Percentiles rank a stretch among this genome's conserved stretches.
Evolutionary conservation across 2,113 vertebrate genomes (phyloP).

Genomic region (Hemicordylus capensis): DNA sequence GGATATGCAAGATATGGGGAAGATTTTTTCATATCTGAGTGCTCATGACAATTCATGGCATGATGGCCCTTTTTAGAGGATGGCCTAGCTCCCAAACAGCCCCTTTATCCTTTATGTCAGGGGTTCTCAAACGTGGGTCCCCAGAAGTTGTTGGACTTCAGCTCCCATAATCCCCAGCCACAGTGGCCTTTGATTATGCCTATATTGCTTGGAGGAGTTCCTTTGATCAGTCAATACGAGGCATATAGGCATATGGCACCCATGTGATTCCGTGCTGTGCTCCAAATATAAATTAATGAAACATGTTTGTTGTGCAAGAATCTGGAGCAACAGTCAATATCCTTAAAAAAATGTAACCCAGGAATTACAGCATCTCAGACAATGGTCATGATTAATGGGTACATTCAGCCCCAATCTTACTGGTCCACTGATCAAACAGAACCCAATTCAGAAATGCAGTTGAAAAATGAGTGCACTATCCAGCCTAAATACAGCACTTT

Average conservation of each 20-base stretch:
- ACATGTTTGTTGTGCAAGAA: not conserved
- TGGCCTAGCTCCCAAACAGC: not conserved
- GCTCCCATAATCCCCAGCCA: too few species aligned
- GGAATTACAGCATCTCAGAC: not conserved
- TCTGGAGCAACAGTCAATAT: not conserved
- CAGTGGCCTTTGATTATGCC: too few species aligned
- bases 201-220: not conserved
- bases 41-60: too few species aligned
- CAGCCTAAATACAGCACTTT: not conserved
- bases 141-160: too few species aligned
- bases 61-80: not conserved
- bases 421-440: not conserved
- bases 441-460: not conserved
- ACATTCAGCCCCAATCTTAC: not conserved
- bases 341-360: conserved; percentile 8
- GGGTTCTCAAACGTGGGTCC: too few species aligned
- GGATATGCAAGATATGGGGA: too few species aligned
- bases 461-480: not conserved
- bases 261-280: not conserved
- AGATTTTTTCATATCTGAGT: too few species aligned
- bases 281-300: not conserved
- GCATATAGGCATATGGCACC: not conserved
- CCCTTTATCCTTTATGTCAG: too few species aligned
- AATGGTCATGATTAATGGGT: not conserved
- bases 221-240: not conserved